These are phyloP conservation scores for Pristis pectinata DNA, from an alignment of 2,797 vertebrate genomes.

Conservation along the genomic window DNA sequence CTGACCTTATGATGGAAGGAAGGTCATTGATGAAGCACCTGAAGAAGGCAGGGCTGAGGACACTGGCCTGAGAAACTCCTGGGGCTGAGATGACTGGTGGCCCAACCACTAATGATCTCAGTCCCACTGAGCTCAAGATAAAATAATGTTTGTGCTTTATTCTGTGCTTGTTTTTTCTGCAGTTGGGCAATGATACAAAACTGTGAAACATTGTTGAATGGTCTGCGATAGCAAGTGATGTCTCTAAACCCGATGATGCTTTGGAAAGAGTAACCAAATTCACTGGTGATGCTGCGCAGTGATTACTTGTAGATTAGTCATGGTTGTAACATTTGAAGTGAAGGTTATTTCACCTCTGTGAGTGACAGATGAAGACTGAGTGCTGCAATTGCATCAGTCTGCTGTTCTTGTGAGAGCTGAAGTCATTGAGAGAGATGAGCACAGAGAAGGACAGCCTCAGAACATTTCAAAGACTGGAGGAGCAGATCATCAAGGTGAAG, in stretches of 20 bases:
- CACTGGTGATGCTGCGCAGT: background rate
- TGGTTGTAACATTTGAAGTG: background rate
- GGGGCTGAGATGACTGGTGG: background rate
- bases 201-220: background rate
- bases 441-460: background rate
- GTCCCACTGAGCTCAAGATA: background rate
- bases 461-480: background rate
- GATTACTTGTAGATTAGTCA: background rate
- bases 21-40: background rate
- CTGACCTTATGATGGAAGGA: background rate
- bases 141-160: background rate
- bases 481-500: background rate
- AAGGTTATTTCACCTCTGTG: background rate
- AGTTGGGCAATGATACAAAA: background rate
- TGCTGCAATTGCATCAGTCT: background rate
- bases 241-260: background rate
- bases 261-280: background rate
- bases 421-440: background rate
- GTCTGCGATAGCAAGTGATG: background rate
- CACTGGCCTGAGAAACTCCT: background rate
- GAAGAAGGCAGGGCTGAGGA: background rate
- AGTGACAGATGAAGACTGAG: background rate
- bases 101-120: background rate
- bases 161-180: background rate
- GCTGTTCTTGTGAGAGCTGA: background rate